Conservation (phyloP, 2,113 vertebrate species). For the Rhadina sibilatrix region DNA sequence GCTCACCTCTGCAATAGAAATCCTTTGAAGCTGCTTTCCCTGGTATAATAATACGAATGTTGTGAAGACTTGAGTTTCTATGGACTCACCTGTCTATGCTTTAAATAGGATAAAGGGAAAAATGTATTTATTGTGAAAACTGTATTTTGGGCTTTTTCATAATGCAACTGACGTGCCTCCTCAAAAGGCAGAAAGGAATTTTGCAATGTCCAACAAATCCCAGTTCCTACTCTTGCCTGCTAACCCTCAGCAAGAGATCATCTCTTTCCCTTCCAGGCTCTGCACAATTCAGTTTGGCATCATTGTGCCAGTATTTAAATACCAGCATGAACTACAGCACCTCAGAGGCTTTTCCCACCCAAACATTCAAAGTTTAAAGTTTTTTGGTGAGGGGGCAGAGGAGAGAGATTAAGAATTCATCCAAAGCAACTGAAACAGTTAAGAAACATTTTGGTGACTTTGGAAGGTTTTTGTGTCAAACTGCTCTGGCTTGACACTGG, state of each 20-base stretch:
- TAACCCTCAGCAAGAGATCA: neutral
- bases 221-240: neutral
- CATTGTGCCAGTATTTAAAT: neutral
- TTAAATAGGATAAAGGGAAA: neutral
- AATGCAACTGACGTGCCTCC: neutral
- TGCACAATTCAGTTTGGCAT: neutral
- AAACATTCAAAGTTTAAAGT: neutral
- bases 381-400: neutral
- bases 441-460: neutral
- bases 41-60: neutral
- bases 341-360: neutral
- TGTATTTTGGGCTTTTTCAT: neutral
- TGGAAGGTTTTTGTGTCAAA: neutral
- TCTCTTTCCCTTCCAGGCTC: neutral
- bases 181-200: neutral
- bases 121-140: neutral
- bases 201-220: neutral
- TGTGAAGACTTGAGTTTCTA: neutral
- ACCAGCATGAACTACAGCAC: neutral
- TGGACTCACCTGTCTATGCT: neutral
- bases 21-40: neutral
- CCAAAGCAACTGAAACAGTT: neutral
- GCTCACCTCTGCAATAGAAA: neutral
- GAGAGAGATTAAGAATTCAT: neutral
- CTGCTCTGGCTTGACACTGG: neutral